Conservation (phyloP, 2,113 vertebrate genomes). For the Aepyceros melampus region DNA sequence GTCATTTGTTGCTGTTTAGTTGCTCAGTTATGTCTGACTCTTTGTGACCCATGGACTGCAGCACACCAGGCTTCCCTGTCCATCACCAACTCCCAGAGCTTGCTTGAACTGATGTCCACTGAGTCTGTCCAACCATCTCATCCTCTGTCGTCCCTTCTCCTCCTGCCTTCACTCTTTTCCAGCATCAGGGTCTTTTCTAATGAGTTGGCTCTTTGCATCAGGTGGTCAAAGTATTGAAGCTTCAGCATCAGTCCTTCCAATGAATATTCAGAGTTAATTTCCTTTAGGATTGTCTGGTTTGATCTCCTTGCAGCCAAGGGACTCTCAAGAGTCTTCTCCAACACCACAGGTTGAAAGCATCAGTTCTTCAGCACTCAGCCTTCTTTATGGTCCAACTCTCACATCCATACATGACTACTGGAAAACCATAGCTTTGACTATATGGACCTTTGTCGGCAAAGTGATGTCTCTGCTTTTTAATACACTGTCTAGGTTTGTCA, state of each 20-base stretch:
- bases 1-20: not conserved
- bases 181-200: not conserved
- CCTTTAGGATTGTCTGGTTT: not conserved
- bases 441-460: not conserved
- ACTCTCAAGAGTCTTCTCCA: not conserved
- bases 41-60: not conserved
- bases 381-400: not conserved
- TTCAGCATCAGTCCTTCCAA: not conserved
- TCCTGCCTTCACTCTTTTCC: not conserved
- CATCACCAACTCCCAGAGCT: not conserved
- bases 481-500: not conserved
- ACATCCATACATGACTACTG: not conserved
- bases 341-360: not conserved
- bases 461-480: not conserved
- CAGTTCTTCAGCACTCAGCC: rapidly evolving
- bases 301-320: not conserved
- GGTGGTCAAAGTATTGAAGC: not conserved
- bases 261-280: not conserved
- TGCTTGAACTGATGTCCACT: not conserved
- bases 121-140: not conserved
- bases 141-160: not conserved
- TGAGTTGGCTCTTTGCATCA: not conserved
- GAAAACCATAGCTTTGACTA: not conserved
- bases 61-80: not conserved
- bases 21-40: not conserved